phyloP scores from a whole-genome alignment of 1,140 invertebrate genomes.

The Meteorus sp. region DNA sequence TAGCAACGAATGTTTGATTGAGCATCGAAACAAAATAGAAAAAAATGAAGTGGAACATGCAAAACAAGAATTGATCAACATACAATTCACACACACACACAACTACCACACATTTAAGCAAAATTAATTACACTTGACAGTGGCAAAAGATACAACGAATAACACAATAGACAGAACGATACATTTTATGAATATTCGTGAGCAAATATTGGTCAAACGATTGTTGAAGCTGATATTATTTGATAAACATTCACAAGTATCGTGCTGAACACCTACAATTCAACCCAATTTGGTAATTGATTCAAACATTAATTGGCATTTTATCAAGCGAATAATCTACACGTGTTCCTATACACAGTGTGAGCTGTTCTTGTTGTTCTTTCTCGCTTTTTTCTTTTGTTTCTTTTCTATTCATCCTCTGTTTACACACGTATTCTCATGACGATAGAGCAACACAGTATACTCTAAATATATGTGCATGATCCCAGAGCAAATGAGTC shows the following conservation, averaged over 20 bases:
- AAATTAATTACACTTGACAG: no score
- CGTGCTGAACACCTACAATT: background rate
- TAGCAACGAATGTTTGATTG: no score
- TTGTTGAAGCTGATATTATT: background rate
- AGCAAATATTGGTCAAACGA: background rate
- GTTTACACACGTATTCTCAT: background rate
- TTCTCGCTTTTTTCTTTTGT: background rate
- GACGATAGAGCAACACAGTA: background rate
- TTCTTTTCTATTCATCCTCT: background rate
- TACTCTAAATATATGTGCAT: no score
- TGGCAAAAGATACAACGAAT: no score
- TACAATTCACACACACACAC: no score
- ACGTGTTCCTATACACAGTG: background rate
- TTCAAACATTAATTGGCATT: background rate
- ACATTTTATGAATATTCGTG: background rate
- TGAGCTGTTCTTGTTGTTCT: background rate
- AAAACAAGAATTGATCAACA: no score
- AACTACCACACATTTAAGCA: no score
- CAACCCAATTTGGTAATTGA: background rate
- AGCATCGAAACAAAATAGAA: no score
- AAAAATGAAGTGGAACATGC: no score
- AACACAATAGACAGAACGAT: no score
- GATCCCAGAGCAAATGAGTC: background rate
- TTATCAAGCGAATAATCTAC: background rate
- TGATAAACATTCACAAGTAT: background rate